Evolutionary conservation across 1,140 invertebrate genomes (phyloP).

Genomic region (Pachypeltis micranthus): DNA sequence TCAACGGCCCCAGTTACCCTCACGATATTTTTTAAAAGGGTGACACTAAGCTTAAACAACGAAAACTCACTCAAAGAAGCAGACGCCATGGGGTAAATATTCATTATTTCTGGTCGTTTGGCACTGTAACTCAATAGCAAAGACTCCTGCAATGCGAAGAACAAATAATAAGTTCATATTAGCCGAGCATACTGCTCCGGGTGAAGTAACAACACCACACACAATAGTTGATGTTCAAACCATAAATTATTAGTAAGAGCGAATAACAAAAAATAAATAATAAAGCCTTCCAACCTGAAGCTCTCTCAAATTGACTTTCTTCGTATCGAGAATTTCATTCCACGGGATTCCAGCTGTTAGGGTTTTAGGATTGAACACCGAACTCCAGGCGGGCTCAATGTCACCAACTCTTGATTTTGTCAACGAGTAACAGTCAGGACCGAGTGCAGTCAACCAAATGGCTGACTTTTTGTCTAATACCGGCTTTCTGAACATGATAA

Average conservation of each 20-base stretch:
- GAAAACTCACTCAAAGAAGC: conserved; percentile 38
- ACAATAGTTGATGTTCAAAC: too few relatives aligned
- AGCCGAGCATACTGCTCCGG: too few relatives aligned
- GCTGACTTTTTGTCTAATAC: conserved; percentile 37
- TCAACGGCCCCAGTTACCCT: too few relatives aligned
- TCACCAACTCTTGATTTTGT: conserved; percentile 39
- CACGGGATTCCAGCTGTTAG: conserved; percentile 35
- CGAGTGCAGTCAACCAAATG: conserved; percentile 38
- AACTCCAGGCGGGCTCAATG: conserved; percentile 37
- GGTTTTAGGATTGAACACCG: conserved; percentile 36
- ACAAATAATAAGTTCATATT: not conserved
- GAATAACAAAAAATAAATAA: not conserved
- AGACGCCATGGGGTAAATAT: conserved; percentile 46
- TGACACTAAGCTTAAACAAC: not conserved
- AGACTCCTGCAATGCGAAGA: conserved; percentile 40
- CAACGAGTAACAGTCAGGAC: conserved; percentile 40
- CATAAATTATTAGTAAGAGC: too few relatives aligned
- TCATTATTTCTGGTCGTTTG: conserved; percentile 41
- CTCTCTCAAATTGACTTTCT: conserved; percentile 22
- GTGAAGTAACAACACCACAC: too few relatives aligned
- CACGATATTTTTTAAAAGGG: too few relatives aligned
- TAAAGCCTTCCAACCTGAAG: conserved; percentile 39
- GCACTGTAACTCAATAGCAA: conserved; percentile 45
- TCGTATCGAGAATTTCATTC: conserved; percentile 36
- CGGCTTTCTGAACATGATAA: conserved; percentile 41